Evolutionary conservation across 1,140 invertebrate species (phyloP).

Genomic region (Elysia chlorotica): DNA sequence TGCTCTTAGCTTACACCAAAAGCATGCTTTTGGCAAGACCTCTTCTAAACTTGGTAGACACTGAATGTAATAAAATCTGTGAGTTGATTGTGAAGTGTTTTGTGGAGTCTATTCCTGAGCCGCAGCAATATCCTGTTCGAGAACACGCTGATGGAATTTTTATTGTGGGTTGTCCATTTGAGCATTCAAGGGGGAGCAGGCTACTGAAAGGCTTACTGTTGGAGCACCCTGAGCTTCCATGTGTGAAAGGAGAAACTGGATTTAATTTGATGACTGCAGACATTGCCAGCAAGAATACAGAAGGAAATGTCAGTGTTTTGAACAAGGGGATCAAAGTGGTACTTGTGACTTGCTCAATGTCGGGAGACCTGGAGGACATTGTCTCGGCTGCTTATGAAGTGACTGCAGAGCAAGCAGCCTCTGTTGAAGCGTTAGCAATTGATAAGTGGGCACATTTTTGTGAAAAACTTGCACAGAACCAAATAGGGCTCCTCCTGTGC

Average conservation of each 20-base stretch:
- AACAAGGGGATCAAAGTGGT: slow-evolving; percentile 36
- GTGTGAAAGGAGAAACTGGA: slow-evolving; percentile 6
- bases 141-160: slow-evolving; percentile 22
- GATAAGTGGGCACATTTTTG: slow-evolving; percentile 24
- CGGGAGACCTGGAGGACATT: slow-evolving; percentile 37
- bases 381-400: slow-evolving; percentile 25
- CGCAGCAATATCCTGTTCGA: no score
- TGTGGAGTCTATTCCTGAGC: slow-evolving; percentile 29
- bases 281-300: background rate
- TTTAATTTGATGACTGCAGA: no score
- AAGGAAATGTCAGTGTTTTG: background rate
- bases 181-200: slow-evolving; percentile 18
- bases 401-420: slow-evolving; percentile 8
- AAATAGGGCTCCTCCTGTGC: slow-evolving; percentile 37
- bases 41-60: slow-evolving; percentile 17
- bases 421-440: slow-evolving; percentile 18
- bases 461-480: slow-evolving; percentile 19
- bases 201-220: slow-evolving; percentile 28
- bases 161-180: slow-evolving; percentile 17
- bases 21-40: slow-evolving; percentile 30
- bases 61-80: slow-evolving; percentile 20
- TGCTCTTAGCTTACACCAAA: slow-evolving; percentile 29
- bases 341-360: slow-evolving; percentile 36
- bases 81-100: slow-evolving; percentile 34
- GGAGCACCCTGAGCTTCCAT: slow-evolving; percentile 27